Evolutionary conservation across 2,888 invertebrate species (phyloP).

Genomic region (Nebria salina): DNA sequence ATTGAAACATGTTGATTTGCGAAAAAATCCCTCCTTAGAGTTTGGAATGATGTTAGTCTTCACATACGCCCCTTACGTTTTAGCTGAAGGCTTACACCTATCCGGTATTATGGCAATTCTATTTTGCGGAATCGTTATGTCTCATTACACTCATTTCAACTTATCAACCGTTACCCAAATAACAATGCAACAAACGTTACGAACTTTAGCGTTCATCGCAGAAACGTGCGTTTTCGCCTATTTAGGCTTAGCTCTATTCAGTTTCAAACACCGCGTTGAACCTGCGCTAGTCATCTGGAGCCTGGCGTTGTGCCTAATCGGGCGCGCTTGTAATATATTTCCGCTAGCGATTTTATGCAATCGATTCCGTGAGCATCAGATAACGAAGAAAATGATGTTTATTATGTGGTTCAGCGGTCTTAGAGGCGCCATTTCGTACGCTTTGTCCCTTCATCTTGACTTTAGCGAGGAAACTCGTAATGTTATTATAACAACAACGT

Average conservation of each 20-base stretch:
- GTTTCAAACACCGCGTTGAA: conserved; percentile 93
- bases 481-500: conserved; percentile 96
- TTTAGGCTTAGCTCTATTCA: conserved; percentile 91
- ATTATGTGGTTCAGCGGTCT: conserved; percentile 99
- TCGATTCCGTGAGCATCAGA: conserved; percentile 96
- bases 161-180: conserved; percentile 98
- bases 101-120: conserved; percentile 98
- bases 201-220: conserved; percentile 96
- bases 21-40: conserved; percentile 97
- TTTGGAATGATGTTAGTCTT: conserved; percentile 99
- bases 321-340: conserved; percentile 96
- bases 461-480: conserved; percentile 94
- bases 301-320: conserved; percentile 88
- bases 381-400: conserved; percentile 98
- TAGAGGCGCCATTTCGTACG: conserved; percentile 97
- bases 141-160: conserved; percentile 99
- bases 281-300: conserved; percentile 95
- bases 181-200: conserved; percentile 98
- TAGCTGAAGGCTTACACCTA: conserved; percentile 82
- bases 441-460: conserved; percentile 93
- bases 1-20: conserved; percentile 93
- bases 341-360: conserved; percentile 93
- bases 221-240: conserved; percentile 99
- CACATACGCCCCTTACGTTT: conserved; percentile 97
- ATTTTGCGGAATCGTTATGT: conserved; percentile 99